A percentile compares a stretch with the other conserved stretches of the same genome.
Evolutionary conservation across 2,888 invertebrate species (phyloP).

Genomic region (Perdita meconis): DNA sequence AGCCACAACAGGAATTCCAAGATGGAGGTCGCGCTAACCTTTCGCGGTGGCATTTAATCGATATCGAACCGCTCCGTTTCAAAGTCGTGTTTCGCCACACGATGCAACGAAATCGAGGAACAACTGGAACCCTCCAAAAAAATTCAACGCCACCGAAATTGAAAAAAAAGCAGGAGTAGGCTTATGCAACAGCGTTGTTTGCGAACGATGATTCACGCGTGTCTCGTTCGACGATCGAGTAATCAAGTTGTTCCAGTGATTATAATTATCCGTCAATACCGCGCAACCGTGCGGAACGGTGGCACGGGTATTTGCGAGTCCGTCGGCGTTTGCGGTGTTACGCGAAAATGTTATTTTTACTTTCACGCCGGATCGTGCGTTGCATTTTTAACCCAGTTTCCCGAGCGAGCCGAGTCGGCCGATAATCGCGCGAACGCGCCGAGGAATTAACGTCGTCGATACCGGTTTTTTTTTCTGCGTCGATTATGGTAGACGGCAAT

Average conservation of each 20-base stretch:
- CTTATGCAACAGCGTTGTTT: background rate
- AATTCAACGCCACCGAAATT: background rate
- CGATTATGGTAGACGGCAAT: slow-evolving; percentile 16
- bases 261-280: background rate
- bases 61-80: slow-evolving; percentile 66
- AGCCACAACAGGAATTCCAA: slow-evolving; percentile 34
- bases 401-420: background rate
- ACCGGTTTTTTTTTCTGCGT: slow-evolving; percentile 14
- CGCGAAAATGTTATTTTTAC: slow-evolving; percentile 13
- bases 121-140: background rate
- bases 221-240: background rate
- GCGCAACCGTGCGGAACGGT: background rate
- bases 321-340: background rate
- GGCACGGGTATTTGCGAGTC: too few species aligned
- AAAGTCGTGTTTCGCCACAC: slow-evolving; percentile 55
- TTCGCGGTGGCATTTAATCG: slow-evolving; percentile 65
- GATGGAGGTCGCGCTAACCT: slow-evolving; percentile 53
- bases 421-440: slow-evolving; percentile 27
- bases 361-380: slow-evolving; percentile 5
- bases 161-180: too few species aligned
- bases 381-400: slow-evolving; percentile 32
- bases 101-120: background rate
- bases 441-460: slow-evolving; percentile 6
- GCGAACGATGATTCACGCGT: background rate
- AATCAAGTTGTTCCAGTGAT: background rate